Evolutionary conservation across 2,888 invertebrate species (phyloP).

Genomic region (Andrena hattorfiana): DNA sequence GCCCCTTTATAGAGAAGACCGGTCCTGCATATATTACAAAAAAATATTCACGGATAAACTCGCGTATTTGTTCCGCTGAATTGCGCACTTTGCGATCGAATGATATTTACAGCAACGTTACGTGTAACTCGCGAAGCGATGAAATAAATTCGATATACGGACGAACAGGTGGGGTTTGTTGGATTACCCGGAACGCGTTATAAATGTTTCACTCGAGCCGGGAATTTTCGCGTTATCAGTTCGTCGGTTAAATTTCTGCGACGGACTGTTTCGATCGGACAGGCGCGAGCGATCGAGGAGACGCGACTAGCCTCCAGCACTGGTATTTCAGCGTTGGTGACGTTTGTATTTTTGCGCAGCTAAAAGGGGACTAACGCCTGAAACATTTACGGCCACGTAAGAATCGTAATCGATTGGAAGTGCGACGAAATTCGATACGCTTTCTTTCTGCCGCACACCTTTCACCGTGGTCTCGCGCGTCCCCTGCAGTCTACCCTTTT

Average conservation of each 20-base stretch:
- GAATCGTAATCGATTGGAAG: conserved; percentile 49
- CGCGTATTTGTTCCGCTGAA: conserved; percentile 7
- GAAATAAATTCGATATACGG: conserved; percentile 1
- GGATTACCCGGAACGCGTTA: background rate
- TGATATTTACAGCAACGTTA: conserved; percentile 15
- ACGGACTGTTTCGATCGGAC: background rate
- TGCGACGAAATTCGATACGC: conserved; percentile 40
- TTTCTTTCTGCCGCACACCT: conserved; percentile 40
- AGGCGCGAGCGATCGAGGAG: background rate
- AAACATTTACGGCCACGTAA: conserved; percentile 35
- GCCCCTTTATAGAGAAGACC: too few species aligned
- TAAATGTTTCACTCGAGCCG: background rate
- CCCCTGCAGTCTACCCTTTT: conserved; percentile 31
- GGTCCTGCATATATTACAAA: too few species aligned
- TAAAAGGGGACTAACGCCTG: conserved; percentile 27
- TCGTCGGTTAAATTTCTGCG: background rate
- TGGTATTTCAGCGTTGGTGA: background rate
- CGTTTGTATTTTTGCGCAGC: conserved; percentile 2
- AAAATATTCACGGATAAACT: conserved; percentile 13
- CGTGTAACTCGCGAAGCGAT: background rate
- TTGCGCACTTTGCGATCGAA: conserved; percentile 13
- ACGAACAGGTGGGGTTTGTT: conserved; percentile 14
- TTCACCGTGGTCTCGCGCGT: conserved; percentile 28
- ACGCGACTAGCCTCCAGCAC: background rate
- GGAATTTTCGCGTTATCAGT: background rate